A percentile compares a stretch with the other conserved stretches of the same genome.
These are phyloP conservation scores for Lateolabrax maculatus DNA, from an alignment of 2,797 vertebrate genomes.

Conservation along the genomic window DNA sequence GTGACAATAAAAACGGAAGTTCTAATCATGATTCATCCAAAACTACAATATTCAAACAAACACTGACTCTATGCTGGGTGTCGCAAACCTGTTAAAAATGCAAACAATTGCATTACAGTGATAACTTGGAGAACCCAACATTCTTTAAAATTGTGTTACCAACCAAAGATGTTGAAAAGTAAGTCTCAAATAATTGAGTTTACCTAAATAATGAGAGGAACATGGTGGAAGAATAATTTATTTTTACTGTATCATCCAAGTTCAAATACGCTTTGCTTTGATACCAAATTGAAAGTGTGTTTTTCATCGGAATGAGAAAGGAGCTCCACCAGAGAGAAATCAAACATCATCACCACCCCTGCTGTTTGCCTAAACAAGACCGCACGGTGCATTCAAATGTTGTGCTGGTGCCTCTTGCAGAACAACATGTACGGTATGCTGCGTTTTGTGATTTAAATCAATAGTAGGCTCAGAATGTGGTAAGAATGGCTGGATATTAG, in stretches of 20 bases:
- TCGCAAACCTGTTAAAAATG: neutral
- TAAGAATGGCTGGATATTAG: conserved; percentile 11
- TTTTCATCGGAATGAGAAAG: conserved; percentile 9
- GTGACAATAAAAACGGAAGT: neutral
- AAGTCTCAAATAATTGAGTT: conserved; percentile 11
- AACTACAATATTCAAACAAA: neutral
- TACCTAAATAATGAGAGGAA: conserved; percentile 10
- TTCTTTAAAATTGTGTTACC: neutral
- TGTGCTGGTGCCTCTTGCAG: conserved; percentile 9
- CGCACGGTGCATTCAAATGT: neutral
- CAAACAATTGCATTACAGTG: neutral
- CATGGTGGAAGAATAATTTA: conserved; percentile 9
- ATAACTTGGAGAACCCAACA: neutral
- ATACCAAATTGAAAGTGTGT: conserved; percentile 32
- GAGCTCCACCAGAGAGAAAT: conserved; percentile 11
- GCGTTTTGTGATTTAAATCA: conserved; percentile 20
- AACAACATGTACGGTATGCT: neutral
- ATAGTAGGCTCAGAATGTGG: neutral
- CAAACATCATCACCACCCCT: neutral
- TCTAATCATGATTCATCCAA: neutral
- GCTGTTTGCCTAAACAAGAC: conserved; percentile 28
- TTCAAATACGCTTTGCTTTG: conserved; percentile 15
- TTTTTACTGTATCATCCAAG: conserved; percentile 7
- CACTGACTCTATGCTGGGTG: neutral
- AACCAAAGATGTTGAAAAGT: conserved; percentile 51